Conservation (phyloP, 2,888 invertebrate species). For the Tetanocera ferruginea region DNA sequence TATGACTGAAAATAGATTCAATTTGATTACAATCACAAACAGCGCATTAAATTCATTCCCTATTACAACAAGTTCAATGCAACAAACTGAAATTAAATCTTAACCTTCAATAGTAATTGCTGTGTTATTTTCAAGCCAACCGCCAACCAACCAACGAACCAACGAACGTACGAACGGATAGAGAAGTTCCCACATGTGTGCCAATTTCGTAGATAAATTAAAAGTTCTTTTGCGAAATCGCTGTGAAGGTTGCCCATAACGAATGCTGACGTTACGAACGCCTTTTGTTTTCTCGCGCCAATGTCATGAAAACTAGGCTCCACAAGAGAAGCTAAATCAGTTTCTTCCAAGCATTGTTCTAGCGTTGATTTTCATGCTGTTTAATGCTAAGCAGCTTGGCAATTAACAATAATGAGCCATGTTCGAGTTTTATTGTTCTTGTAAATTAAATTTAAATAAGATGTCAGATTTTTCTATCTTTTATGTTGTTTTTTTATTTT, state of each 20-base stretch:
- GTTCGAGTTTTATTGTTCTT: not conserved
- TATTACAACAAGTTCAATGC: slow-evolving; percentile 63
- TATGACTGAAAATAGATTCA: too few species aligned
- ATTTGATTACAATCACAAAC: too few species aligned
- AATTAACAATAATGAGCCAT: slow-evolving; percentile 27
- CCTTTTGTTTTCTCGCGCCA: slow-evolving; percentile 49
- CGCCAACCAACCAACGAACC: too few species aligned
- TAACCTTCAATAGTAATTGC: slow-evolving; percentile 33
- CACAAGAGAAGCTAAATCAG: slow-evolving; percentile 10
- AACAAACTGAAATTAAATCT: slow-evolving; percentile 42
- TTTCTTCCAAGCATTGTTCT: not conserved
- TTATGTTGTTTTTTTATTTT: too few species aligned
- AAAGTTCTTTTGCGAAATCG: slow-evolving; percentile 34
- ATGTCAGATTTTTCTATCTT: too few species aligned
- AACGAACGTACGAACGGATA: slow-evolving; percentile 21
- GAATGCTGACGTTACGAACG: slow-evolving; percentile 2
- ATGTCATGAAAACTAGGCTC: slow-evolving; percentile 53
- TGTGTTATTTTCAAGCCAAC: not conserved
- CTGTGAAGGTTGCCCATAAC: slow-evolving; percentile 21
- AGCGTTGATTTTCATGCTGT: not conserved
- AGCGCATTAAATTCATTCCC: too few species aligned
- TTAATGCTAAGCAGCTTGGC: slow-evolving; percentile 24
- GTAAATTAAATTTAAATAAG: not conserved
- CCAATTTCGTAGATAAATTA: slow-evolving; percentile 56
- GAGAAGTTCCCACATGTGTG: slow-evolving; percentile 65